These are phyloP conservation scores for Heliconius ethilla DNA, from an alignment of 2,888 invertebrate genomes.

Conservation along the genomic window DNA sequence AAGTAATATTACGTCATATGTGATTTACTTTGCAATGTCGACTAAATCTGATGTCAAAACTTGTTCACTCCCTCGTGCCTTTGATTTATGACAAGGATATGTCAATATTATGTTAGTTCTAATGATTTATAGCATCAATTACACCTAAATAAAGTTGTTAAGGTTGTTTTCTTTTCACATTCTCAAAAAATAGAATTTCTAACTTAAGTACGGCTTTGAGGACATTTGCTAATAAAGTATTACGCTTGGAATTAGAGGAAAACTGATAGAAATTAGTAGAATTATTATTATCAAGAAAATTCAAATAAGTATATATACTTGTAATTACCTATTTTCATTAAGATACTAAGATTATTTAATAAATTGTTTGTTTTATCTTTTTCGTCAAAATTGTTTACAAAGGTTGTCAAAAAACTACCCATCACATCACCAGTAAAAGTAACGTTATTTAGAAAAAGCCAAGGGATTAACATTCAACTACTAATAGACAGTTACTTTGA, in stretches of 20 bases:
- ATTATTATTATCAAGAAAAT: background rate
- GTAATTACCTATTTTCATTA: no score
- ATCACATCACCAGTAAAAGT: no score
- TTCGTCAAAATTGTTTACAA: no score
- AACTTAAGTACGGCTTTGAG: background rate
- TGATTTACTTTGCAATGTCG: constrained; percentile 55
- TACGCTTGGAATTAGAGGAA: background rate
- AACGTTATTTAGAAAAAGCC: no score
- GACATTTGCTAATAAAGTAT: background rate
- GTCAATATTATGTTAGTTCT: constrained; percentile 76
- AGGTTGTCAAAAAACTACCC: no score
- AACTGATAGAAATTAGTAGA: background rate
- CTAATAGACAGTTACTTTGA: no score
- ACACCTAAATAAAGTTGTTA: background rate
- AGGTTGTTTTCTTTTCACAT: background rate
- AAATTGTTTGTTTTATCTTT: no score
- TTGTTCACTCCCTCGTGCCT: constrained; percentile 72
- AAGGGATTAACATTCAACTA: no score
- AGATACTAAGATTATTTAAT: no score
- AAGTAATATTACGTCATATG: background rate
- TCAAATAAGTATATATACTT: no score
- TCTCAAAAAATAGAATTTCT: background rate
- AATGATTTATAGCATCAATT: constrained; percentile 73
- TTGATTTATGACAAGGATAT: constrained; percentile 79
- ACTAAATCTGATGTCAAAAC: constrained; percentile 78